Evolutionary conservation across 1,140 invertebrate genomes (phyloP), one percentile per base, ranked within the genome.

Genomic region (Papilio aristodemus): DNA sequence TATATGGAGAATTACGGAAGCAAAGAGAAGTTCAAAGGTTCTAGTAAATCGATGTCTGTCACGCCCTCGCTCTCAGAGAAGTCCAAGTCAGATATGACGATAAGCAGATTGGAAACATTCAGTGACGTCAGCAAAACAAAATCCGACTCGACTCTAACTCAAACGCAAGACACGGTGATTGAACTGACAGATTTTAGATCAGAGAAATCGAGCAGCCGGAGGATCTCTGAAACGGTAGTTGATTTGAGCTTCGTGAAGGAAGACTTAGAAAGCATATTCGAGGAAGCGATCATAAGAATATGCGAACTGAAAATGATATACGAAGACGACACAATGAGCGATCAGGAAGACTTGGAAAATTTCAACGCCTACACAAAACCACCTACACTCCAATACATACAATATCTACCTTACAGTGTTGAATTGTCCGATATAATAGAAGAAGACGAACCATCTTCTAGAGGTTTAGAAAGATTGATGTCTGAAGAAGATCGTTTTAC

Each of bases 1-100:
- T 92, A 90, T 22, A 92, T 92, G 89, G 91, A 92, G 41, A 84
- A 83, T 62, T 91, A 90, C 19, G 79, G 79, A 0, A 80, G 71
- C 4, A 87, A 85, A 68, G 84, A 86, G 5, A 88, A 79, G 27
- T 79, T 75, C 27, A 76, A 84, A 41, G 78, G 85, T 7, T 74
- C 79, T 41, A 71, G 72, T 0, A 82, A 90, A 80, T 82, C 80
- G 0, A 75, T 85, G 39, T 87, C 85, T 5, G 57, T 87, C 1
- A 91, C 87, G 1, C 89, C 87, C 2, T 88, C 83, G 6, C 64
- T 89, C 9, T 91, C 86, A 9, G 89, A 91, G 32, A 91, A 91
- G 71, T 89, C 89, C 7, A 91, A 90, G 71, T 92, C 91, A 0
- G 91, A 92, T 72, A 87, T 89, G 59, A 92, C 91, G 7, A 91